Base-by-base conservation (phyloP, 2,797 vertebrate species). In the Rhinophrynus dorsalis region DNA sequence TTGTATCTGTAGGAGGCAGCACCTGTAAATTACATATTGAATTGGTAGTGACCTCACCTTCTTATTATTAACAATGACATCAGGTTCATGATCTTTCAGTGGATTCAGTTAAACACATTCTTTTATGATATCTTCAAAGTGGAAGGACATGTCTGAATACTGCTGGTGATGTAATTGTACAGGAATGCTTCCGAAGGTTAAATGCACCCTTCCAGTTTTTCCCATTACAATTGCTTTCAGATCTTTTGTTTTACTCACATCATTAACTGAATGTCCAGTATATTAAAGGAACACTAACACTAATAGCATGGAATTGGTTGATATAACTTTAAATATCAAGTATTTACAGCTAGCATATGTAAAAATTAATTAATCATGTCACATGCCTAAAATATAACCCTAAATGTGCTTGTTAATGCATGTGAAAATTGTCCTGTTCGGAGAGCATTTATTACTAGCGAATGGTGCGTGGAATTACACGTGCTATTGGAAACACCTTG, bases 121-220 rank as follows among this genome's bases (percentile, higher is more conserved):
- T 27, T 47, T 15, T 29, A 17, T 8, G 33, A 15, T 54, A 11
- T 21, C 37, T 52, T n/a, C n/a, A n/a, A n/a, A n/a, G 9, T 24
- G 29, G 38, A 57, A 8, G 44, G 21, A 9, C 15, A 40, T 56
- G 51, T 20, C 26, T 67, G 30, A 13, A n/a, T 10, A 26, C 10
- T 26, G 29, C 52, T 13, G 2, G 20, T 67, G 20, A 67, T 47
- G 12, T 10, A 48, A 12, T 17, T 20, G 27, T 33, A 15, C 27
- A 44, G 51, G 63, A 56, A 67, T 56, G 63, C 27, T 23, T 45
- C 38, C 45, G 63, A 56, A 67, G 63, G 24, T 17, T 35, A 24
- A 15, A 33, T 18, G 26, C 44, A 44, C 27, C 27, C 17, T 40
- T 65, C n/a, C 23, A 52, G 26, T 8, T 38, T 35, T 64, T 40